These are phyloP conservation scores for Plestiodon gilberti DNA, from an alignment of 2,113 vertebrate species.

Conservation along the genomic window DNA sequence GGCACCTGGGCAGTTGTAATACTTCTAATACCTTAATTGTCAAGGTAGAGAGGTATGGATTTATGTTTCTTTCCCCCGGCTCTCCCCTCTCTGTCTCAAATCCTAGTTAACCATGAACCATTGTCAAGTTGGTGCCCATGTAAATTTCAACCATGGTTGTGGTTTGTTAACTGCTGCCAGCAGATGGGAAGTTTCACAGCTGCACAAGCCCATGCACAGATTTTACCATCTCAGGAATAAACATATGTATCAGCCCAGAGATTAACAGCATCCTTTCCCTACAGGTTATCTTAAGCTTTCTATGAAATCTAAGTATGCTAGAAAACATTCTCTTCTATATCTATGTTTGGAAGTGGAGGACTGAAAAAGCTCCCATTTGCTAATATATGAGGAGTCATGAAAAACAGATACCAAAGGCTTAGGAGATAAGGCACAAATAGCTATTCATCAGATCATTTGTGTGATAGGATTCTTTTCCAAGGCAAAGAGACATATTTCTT, in stretches of 20 bases:
- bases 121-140: too few species aligned
- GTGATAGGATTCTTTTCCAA: conserved; percentile 34
- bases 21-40: not conserved
- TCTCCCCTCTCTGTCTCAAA: not conserved
- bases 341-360: not conserved
- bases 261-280: conserved; percentile 16
- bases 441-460: conserved; percentile 7
- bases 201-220: not conserved
- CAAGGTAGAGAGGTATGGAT: too few species aligned
- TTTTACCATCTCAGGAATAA: not conserved
- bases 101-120: not conserved
- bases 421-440: conserved; percentile 29
- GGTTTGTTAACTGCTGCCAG: not conserved
- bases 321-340: not conserved
- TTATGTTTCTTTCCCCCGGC: not conserved
- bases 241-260: not conserved
- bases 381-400: conserved; percentile 33
- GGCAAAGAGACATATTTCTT: conserved; percentile 28
- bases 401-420: conserved; percentile 34
- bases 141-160: not conserved
- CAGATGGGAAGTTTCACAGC: not conserved
- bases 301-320: not conserved
- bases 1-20: not conserved
- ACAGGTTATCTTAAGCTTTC: not conserved
- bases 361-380: conserved; percentile 17